Base-by-base conservation (phyloP, 2,797 vertebrate genomes). In the Rhodeus uyekii region DNA sequence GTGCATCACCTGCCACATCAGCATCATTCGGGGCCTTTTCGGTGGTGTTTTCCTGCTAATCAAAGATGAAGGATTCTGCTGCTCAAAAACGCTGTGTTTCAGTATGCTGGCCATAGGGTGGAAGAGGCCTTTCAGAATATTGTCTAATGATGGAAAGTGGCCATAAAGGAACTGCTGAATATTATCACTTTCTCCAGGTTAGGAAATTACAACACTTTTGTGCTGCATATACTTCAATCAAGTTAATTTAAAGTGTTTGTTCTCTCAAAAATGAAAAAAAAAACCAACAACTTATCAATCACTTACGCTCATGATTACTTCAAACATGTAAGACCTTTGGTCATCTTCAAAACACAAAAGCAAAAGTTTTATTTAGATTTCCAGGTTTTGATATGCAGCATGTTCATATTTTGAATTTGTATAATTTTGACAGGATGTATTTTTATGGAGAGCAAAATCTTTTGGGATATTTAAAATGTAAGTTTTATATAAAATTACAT, bases 1-100 rank as follows among this genome's bases (percentile, higher is more conserved):
- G 27, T 60, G 42, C 69, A 74, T 65, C 79, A 78, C 14, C 58
- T 72, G 75, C 80, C 14, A 27, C 71, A 68, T 82, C 84, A 79
- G 61, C 80, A 82, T 79, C 63, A 58, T 78, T 69, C 80, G 68
- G 75, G 22, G 71, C 8, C 80, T 77, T 78, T 72, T 73, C 67
- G 1, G 1, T 2, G 2, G 16, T 18, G 46, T 82, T 83, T 71
- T 68, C 58, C 46, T 29, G 55, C 22, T 82, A 55, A 60, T 77
- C 83, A 82, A 38, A 73, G 36, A 72, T 53, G 73, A 68, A 55
- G 36, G 46, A 78, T 58, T 78, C 60, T 73, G 16, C 48, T 50
- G 13, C 38, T 74, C 6, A 53, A 18, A 80, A 61, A 42, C 5
- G 4, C 14, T 42, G n/a, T 32, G 18, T 60, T 61, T 38, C 3